Percentiles rank a stretch among this genome's conserved stretches.
Conservation (phyloP, 2,888 invertebrate genomes). For the Polymixis flavicincta region DNA sequence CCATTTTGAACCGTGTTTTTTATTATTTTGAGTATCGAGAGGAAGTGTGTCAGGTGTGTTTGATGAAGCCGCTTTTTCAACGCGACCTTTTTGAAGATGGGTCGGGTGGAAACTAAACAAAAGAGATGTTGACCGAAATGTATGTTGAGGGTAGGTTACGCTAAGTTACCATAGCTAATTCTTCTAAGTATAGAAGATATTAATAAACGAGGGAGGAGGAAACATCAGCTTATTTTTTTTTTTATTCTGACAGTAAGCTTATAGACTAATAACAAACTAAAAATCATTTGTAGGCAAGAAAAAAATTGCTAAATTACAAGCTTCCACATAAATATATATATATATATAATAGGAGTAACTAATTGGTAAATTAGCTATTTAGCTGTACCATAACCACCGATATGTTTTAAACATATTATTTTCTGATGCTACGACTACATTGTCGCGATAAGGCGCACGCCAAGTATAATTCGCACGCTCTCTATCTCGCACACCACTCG, state of each 20-base stretch:
- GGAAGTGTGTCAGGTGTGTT: slow-evolving; percentile 49
- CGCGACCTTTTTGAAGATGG: slow-evolving; percentile 25
- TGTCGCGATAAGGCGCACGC: no score
- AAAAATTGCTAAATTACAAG: no score
- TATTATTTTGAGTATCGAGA: slow-evolving; percentile 48
- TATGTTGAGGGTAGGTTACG: neutral
- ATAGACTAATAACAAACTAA: no score
- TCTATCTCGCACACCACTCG: no score
- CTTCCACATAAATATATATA: no score
- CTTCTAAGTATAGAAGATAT: neutral
- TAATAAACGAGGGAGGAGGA: neutral
- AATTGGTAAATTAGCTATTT: neutral
- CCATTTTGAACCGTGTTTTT: slow-evolving; percentile 43
- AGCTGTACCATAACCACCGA: neutral
- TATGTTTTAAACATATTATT: neutral
- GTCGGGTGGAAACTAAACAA: slow-evolving; percentile 5
- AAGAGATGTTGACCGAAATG: neutral
- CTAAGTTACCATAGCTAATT: neutral
- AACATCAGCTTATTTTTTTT: neutral
- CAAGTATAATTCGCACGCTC: no score
- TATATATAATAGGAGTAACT: no score
- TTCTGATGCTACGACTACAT: no score
- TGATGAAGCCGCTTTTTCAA: slow-evolving; percentile 25
- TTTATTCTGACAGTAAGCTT: no score
- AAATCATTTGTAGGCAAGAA: no score